phyloP scores from a whole-genome alignment of 2,113 vertebrate genomes.

The Piprites chloris region DNA sequence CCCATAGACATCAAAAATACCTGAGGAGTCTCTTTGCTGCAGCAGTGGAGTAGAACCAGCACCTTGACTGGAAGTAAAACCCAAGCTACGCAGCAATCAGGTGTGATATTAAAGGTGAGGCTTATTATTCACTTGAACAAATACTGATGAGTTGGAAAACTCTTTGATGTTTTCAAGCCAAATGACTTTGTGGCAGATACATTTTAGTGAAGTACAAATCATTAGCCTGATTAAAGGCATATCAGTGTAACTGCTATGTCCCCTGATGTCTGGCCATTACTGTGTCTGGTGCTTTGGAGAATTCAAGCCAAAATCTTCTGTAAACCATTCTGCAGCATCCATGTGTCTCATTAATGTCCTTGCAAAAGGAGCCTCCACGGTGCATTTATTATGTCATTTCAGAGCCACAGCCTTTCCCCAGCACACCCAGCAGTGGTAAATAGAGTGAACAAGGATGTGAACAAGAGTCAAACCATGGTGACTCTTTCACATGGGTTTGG shows the following conservation, averaged over 20 bases:
- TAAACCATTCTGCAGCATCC: not conserved
- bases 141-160: not conserved
- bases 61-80: not conserved
- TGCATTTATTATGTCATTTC: not conserved
- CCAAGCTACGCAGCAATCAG: not conserved
- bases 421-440: not conserved
- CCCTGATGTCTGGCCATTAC: not conserved
- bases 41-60: not conserved
- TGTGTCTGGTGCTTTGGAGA: not conserved
- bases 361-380: not conserved
- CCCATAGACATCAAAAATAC: no score
- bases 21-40: not conserved
- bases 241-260: not conserved
- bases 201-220: not conserved
- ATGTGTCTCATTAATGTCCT: not conserved
- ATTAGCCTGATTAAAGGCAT: not conserved
- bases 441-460: not conserved
- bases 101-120: not conserved
- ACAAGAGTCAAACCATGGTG: not conserved
- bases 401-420: not conserved
- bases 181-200: not conserved
- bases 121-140: constrained; percentile 15
- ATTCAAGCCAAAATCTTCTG: not conserved
- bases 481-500: not conserved
- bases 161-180: not conserved